phyloP scores from a whole-genome alignment of 2,888 invertebrate genomes.

The Apodemia mormo region DNA sequence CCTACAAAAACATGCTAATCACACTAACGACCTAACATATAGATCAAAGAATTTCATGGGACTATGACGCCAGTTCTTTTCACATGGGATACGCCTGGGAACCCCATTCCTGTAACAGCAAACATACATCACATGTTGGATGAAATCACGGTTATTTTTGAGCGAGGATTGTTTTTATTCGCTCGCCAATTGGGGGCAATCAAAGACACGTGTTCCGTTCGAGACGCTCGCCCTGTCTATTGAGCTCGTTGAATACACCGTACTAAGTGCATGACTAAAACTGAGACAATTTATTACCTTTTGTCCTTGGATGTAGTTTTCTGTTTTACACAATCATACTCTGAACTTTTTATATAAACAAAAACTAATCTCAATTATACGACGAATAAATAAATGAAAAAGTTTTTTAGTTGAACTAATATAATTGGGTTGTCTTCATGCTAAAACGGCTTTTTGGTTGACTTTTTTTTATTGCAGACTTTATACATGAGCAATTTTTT shows the following conservation, averaged over 20 bases:
- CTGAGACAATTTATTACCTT: conserved; percentile 20
- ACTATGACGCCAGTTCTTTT: conserved; percentile 62
- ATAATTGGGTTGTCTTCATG: too few relatives aligned
- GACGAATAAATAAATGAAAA: too few relatives aligned
- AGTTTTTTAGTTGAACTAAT: too few relatives aligned
- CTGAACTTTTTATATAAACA: too few relatives aligned
- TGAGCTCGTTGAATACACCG: conserved; percentile 61
- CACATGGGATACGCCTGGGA: conserved; percentile 70
- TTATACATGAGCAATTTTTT: too few relatives aligned
- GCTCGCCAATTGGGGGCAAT: conserved; percentile 81
- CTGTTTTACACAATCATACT: neutral
- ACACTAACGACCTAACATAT: conserved; percentile 43
- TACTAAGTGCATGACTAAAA: conserved; percentile 45
- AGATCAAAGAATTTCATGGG: conserved; percentile 50
- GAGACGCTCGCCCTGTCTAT: conserved; percentile 65
- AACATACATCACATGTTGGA: conserved; percentile 74
- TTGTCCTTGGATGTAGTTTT: neutral
- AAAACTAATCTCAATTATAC: too few relatives aligned
- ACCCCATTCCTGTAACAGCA: conserved; percentile 62
- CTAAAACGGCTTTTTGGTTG: too few relatives aligned
- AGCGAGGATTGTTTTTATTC: conserved; percentile 81
- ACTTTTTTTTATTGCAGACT: too few relatives aligned
- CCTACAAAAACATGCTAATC: neutral
- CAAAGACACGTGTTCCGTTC: conserved; percentile 77
- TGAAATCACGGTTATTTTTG: conserved; percentile 82